A percentile compares a stretch with the other conserved stretches of the same genome.
Conservation (phyloP, 2,888 invertebrate species). For the Asteroscopus sphinx region DNA sequence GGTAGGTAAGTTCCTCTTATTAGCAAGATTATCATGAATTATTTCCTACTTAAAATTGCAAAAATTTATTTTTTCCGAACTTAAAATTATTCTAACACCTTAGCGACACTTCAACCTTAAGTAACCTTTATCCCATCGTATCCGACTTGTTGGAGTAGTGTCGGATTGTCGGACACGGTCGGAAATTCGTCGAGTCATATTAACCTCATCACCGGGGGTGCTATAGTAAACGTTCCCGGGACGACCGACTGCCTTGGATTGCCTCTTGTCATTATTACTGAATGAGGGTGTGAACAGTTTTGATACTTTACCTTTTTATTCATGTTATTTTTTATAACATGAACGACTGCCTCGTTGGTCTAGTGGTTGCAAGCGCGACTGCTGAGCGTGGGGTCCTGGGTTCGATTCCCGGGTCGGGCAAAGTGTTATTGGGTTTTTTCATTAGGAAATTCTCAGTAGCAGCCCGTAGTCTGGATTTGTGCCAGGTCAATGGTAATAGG, state of each 20-base stretch:
- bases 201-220: conserved; percentile 81
- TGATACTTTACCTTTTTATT: conserved; percentile 61
- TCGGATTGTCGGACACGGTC: conserved; percentile 43
- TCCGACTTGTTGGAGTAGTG: conserved; percentile 34
- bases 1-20: too few species aligned
- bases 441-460: too few species aligned
- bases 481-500: too few species aligned
- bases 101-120: conserved; percentile 2
- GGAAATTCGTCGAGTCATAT: conserved; percentile 84
- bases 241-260: conserved; percentile 75
- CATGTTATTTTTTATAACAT: neutral
- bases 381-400: too few species aligned
- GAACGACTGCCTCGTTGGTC: too few species aligned
- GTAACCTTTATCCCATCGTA: conserved; percentile 12
- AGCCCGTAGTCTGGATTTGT: too few species aligned
- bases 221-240: conserved; percentile 75
- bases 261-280: conserved; percentile 77
- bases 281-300: conserved; percentile 53
- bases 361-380: too few species aligned
- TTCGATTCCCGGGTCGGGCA: too few species aligned
- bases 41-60: too few species aligned
- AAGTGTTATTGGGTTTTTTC: too few species aligned
- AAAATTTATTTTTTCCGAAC: conserved; percentile 6
- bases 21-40: too few species aligned
- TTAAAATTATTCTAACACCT: conserved; percentile 3